Evolutionary conservation across 2,797 vertebrate species (phyloP), one percentile per base, ranked within the genome.

Genomic region (Nannoperca australis): DNA sequence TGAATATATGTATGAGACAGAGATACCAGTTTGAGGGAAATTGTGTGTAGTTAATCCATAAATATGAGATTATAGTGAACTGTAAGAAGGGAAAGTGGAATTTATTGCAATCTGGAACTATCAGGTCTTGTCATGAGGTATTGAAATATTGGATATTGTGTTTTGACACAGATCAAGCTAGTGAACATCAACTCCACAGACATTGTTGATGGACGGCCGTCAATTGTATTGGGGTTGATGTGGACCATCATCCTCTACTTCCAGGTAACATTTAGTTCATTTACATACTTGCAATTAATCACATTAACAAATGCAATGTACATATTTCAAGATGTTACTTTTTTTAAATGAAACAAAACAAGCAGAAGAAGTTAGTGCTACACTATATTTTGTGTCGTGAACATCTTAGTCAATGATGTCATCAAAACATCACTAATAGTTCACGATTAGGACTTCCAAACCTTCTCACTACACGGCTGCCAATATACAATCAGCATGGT

Each of bases 181-280:
- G 98, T 99, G 88, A 99, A 99, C 95, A 99, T 99, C 88, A 99
- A 99, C 90, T 96, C 97, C 64, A 99, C 97, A 30, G 98, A 99
- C 88, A 99, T 99, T 60, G 98, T 97, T 53, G 98, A 99, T 88
- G 98, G 98, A 61, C 95, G 96, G 22, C 97, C 98, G 0, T 96
- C 98, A 7, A 99, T 99, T 77, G 97, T 99, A 3, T 95, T 99
- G 38, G 98, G 98, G 10, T 91, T 99, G 90, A 84, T 99, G 79
- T 99, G 98, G 98, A 99, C 98, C 83, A 97, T 99, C 85, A 98
- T 99, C 87, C 94, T 99, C 0, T 99, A 99, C 92, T 99, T 99
- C 88, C 98, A 99, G 98, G 98, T 98, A 96, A 38, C 9, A 34
- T 0, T 54, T 17, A 56, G 2, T 75, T 24, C 3, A 63, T 63